phyloP scores from a whole-genome alignment of 2,113 vertebrate genomes.

The Psilopogon haemacephalus region DNA sequence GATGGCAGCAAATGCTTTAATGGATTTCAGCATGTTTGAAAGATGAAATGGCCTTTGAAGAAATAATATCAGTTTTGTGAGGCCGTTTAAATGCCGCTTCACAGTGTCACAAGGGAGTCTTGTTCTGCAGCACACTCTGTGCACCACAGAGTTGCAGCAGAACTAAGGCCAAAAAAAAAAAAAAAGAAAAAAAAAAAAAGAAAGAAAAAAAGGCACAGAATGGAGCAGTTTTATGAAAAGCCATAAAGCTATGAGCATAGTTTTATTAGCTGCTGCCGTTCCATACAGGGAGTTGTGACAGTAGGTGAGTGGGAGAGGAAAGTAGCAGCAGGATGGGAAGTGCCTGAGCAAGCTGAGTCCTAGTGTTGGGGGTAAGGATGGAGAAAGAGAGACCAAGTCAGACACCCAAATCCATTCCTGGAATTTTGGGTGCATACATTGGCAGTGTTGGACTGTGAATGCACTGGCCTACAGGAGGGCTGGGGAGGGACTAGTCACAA shows the following conservation, averaged over 20 bases:
- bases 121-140: not conserved
- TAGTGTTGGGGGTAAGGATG: not conserved
- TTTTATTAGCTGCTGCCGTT: constrained; percentile 16
- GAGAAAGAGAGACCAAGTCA: not conserved
- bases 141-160: not conserved
- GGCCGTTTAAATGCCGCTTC: not conserved
- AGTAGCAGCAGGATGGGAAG: not conserved
- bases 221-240: not conserved
- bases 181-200: not conserved
- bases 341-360: not conserved
- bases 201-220: not conserved
- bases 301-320: not conserved
- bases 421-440: not conserved
- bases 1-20: not conserved
- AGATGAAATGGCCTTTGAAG: not conserved
- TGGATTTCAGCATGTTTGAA: not conserved
- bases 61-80: not conserved
- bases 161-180: not conserved
- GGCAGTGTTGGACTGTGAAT: not conserved
- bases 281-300: not conserved
- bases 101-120: not conserved
- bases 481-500: no score
- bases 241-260: not conserved
- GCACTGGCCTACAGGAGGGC: no score
- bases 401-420: not conserved